Conservation (phyloP, 1,140 invertebrate genomes). For the Plectus sambesii region DNA sequence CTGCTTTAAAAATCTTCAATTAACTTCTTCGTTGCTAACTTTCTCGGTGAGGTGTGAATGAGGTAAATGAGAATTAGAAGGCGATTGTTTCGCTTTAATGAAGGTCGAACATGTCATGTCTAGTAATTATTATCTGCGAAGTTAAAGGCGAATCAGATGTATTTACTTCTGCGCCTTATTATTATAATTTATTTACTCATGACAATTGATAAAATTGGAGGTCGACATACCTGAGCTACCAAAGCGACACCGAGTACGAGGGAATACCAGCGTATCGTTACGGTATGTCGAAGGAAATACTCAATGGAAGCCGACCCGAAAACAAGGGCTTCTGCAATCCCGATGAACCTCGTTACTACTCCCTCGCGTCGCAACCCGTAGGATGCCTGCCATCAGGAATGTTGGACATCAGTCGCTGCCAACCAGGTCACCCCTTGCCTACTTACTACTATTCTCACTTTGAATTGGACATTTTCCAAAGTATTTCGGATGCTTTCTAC, state of each 20-base stretch:
- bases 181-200: constrained; percentile 15
- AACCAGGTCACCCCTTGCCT: too few species aligned
- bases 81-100: background rate
- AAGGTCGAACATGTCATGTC: too few species aligned
- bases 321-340: constrained; percentile 37
- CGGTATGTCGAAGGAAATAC: constrained; percentile 21
- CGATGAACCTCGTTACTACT: constrained; percentile 31
- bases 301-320: constrained; percentile 26
- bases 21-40: too few species aligned
- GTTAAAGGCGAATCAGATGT: too few species aligned
- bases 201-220: constrained; percentile 19
- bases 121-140: too few species aligned
- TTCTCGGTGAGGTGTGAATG: constrained; percentile 5
- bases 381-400: too few species aligned
- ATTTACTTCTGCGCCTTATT: too few species aligned
- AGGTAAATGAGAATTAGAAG: constrained; percentile 3
- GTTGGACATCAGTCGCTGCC: too few species aligned
- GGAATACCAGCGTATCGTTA: constrained; percentile 31
- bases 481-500: constrained; percentile 7
- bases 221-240: constrained; percentile 33
- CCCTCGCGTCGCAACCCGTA: constrained; percentile 29
- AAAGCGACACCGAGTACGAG: constrained; percentile 2
- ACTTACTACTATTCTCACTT: too few species aligned
- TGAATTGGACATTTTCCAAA: constrained; percentile 1
- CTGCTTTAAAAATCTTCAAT: too few species aligned